These are phyloP conservation scores for Spea bombifrons DNA, from an alignment of 2,113 vertebrate species.

Conservation along the genomic window DNA sequence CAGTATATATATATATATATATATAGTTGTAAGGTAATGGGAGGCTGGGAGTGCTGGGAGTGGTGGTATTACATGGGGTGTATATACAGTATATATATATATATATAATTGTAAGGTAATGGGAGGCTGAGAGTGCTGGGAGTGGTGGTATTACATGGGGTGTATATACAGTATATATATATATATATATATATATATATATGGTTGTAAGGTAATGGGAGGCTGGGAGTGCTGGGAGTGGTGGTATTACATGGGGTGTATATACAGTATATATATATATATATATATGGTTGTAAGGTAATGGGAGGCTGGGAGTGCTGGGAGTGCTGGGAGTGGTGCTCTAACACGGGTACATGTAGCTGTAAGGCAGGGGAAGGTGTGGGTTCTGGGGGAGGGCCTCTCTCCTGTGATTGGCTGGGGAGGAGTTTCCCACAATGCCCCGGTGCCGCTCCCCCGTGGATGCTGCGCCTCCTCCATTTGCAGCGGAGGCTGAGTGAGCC, in stretches of 20 bases:
- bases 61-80: neutral
- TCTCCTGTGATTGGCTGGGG: conserved; percentile 55
- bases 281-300: neutral
- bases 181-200: too few species aligned
- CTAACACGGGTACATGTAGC: too few species aligned
- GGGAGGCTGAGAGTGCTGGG: neutral
- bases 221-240: neutral
- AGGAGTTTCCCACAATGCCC: conserved; percentile 81
- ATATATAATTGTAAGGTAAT: neutral
- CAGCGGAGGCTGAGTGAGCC: conserved; percentile 55
- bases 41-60: neutral
- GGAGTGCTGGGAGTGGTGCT: too few species aligned
- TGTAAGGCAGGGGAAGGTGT: neutral
- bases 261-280: too few species aligned
- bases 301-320: neutral
- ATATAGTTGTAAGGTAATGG: neutral
- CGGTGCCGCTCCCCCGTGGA: conserved; percentile 70
- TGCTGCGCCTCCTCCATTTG: conserved; percentile 76
- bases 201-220: neutral
- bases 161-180: too few species aligned
- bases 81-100: neutral
- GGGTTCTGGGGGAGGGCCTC: neutral
- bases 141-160: too few species aligned
- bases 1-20: too few species aligned
- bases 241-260: neutral